Base-by-base conservation (phyloP, 2,113 vertebrate genomes). In the Cryptotis parvus region DNA sequence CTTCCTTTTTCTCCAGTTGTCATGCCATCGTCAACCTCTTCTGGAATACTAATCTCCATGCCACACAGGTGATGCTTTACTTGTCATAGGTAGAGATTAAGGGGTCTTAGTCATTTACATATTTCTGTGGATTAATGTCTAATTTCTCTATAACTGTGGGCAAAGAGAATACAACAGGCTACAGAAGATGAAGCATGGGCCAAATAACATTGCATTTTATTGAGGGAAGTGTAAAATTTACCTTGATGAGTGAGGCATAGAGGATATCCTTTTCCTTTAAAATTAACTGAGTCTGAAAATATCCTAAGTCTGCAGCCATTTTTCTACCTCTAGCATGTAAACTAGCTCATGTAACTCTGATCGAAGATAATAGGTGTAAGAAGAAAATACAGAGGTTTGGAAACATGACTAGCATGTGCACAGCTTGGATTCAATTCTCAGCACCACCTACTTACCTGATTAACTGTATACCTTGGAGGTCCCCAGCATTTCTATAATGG, bases 91-190 rank as follows among this genome's bases (percentile, higher is more conserved):
- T 39, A 37, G 0, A 49, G 11, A 24, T 18, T 81, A 35, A 41
- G 58, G 24, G 9, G 66, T 41, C 22, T 41, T 43, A 37, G 37
- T 61, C 11, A 73, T 49, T 63, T 33, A 26, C 37, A 49, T 33
- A 73, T 35, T 85, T 74, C 15, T 82, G 11, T 70, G n/a, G 84
- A 90, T 88, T 49, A 82, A 66, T 85, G 39, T 90, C 75, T n/a
- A 68, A 20, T 12, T 65, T 83, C 16, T 79, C 80, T 68, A 14
- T 39, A 72, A 15, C 14, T 49, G 10, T 91, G 10, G 22, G 24
- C 14, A 68, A 92, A 92, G 20, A 1, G 6, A 80, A 94, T 29
- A 70, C 26, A 76, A 15, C 43, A 33, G 18, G 55, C 14, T 1
- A 65, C 26, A 77, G 39, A 9, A 31, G 52, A 80, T 52, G 78